Conservation (phyloP, 2,888 invertebrate species). For the Holacanthella duospinosa region DNA sequence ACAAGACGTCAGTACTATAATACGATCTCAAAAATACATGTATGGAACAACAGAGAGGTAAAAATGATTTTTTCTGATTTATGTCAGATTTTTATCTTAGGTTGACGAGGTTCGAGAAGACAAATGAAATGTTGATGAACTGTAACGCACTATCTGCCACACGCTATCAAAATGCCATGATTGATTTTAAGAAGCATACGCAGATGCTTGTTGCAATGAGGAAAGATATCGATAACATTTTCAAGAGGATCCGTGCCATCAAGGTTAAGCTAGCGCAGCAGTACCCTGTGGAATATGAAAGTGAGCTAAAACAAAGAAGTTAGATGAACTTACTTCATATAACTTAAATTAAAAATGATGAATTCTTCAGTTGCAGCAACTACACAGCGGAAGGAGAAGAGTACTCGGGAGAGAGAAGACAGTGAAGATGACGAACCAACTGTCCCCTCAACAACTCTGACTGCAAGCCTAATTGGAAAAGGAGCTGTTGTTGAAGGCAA, state of each 20-base stretch:
- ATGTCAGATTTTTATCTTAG: constrained; percentile 46
- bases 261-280: constrained; percentile 58
- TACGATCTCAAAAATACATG: constrained; percentile 87
- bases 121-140: constrained; percentile 96
- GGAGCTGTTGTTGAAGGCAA: not conserved
- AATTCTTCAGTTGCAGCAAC: constrained; percentile 27
- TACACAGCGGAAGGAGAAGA: constrained; percentile 33
- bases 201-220: constrained; percentile 79
- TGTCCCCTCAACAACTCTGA: not conserved
- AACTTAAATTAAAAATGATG: not conserved
- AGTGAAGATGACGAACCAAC: constrained; percentile 31
- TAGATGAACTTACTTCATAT: too few species aligned
- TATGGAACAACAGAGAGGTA: constrained; percentile 43
- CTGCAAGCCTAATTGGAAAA: too few species aligned
- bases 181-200: constrained; percentile 84
- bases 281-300: constrained; percentile 46
- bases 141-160: constrained; percentile 88
- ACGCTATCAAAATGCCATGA: constrained; percentile 69
- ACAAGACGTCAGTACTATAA: constrained; percentile 78
- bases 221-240: constrained; percentile 87
- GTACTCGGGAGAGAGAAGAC: constrained; percentile 40
- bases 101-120: constrained; percentile 93
- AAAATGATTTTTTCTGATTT: not conserved
- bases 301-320: constrained; percentile 43
- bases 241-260: constrained; percentile 75